Evolutionary conservation across 1,140 invertebrate genomes (phyloP).

Genomic region (Kradibia gibbosae): DNA sequence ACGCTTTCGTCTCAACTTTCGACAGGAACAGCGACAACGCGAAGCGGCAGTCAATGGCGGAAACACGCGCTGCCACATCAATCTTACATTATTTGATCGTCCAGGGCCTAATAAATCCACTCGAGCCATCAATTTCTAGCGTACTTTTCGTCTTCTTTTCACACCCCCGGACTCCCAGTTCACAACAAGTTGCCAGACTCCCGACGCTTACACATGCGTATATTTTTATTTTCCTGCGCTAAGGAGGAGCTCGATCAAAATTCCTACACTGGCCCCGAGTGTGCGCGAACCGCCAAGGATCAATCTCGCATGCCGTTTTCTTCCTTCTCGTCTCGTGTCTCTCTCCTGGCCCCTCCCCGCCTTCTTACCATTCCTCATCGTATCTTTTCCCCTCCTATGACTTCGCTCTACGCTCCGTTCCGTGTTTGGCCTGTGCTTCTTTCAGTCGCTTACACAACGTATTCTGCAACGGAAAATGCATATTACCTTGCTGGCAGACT

Average conservation of each 20-base stretch:
- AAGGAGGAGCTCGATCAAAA: conserved; percentile 2
- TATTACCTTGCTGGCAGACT: neutral
- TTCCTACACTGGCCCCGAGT: neutral
- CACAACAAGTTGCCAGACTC: neutral
- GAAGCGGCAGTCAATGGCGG: neutral
- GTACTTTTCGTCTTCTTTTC: neutral
- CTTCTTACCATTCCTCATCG: too few relatives aligned
- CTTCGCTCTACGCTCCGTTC: neutral
- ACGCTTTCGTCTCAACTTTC: neutral
- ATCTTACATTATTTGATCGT: neutral
- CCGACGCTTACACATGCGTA: too few relatives aligned
- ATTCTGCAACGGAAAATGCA: neutral
- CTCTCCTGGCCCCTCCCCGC: neutral
- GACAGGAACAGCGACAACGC: neutral
- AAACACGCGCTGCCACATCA: neutral
- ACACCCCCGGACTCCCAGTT: neutral
- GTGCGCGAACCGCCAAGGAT: conserved; percentile 8
- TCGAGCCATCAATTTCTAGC: neutral
- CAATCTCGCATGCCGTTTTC: neutral
- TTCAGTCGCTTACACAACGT: neutral
- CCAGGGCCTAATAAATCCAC: neutral
- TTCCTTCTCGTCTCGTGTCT: neutral
- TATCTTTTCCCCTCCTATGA: neutral
- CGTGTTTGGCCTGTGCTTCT: neutral
- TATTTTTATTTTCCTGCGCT: neutral